Conservation (phyloP, 1,140 invertebrate genomes). For the Drosophila mauritiana region DNA sequence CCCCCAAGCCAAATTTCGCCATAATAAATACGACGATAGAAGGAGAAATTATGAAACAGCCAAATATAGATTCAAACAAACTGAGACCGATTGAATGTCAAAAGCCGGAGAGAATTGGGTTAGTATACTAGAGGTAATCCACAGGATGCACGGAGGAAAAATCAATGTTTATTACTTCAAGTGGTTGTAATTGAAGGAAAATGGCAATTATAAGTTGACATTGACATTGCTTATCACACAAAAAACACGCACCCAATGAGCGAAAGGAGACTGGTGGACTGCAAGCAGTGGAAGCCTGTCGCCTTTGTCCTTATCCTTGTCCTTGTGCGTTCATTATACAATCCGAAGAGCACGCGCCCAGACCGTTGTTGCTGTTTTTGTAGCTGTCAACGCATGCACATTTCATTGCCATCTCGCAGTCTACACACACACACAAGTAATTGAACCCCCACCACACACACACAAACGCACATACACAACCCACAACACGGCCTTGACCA, state of each 20-base stretch:
- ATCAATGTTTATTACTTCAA: slow-evolving; percentile 35
- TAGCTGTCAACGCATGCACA: slow-evolving; percentile 59
- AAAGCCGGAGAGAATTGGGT: slow-evolving; percentile 38
- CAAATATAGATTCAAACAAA: slow-evolving; percentile 22
- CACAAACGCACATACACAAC: background rate
- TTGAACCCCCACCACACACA: background rate
- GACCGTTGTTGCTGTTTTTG: slow-evolving; percentile 27
- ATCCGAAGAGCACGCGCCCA: slow-evolving; percentile 38
- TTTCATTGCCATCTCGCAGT: slow-evolving; percentile 56
- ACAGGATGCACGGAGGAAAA: background rate
- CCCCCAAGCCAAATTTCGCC: slow-evolving; percentile 23
- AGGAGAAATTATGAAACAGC: slow-evolving; percentile 8
- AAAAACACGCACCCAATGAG: slow-evolving; percentile 4
- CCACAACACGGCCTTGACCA: slow-evolving; percentile 63
- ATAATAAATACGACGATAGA: slow-evolving; percentile 9
- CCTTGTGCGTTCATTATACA: slow-evolving; percentile 57
- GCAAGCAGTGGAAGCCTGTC: slow-evolving; percentile 1
- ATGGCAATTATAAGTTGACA: slow-evolving; percentile 43
- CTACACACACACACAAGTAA: slow-evolving; percentile 4
- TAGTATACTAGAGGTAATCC: slow-evolving; percentile 26
- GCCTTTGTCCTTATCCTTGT: slow-evolving; percentile 46
- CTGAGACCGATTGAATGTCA: slow-evolving; percentile 19
- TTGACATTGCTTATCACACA: slow-evolving; percentile 35
- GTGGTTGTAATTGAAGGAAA: slow-evolving; percentile 35
- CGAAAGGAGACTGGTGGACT: background rate